Evolutionary conservation across 1,140 invertebrate genomes (phyloP), one percentile per base, ranked within the genome.

Genomic region (Bombyx mandarina): DNA sequence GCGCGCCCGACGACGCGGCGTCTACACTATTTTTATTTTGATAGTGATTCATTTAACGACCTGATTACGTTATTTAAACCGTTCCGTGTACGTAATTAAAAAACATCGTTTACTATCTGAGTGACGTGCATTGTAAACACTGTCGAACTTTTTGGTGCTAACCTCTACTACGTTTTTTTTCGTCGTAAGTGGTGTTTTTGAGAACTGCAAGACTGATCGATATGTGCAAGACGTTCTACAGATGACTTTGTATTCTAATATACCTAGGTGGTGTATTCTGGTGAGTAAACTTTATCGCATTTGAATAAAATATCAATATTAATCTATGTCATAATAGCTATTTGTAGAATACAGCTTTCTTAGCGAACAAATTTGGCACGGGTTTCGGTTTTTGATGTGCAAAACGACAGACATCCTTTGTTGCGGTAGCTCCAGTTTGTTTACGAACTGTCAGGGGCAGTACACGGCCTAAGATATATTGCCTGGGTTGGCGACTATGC

Each of bases 401-500:
- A 70, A 73, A 77, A 66, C 67, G 66, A 58, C 68, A 67, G 57
- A 69, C 52, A 61, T 64, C 69, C 77, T 76, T 82, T 84, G 82
- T 87, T 85, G 82, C 78, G 82, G 84, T 83, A 87, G 82, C 75
- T 82, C 76, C 81, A 82, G 81, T 87, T 87, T 87, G 84, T 87
- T 87, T 87, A 87, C 84, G 81, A 87, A 86, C 81, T 87, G 84
- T 87, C 84, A 87, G 82, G 81, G 81, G 66, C 82, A 87, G 81
- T 84, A 84, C 76, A 87, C 84, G 79, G 81, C 81, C 77, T 82
- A 87, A 87, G 84, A 87, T 87, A 87, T 87, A 87, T 87, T 86
- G 84, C 82, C 82, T 82, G 81, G 82, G 84, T 82, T 85, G 84
- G 84, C 82, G 84, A 87, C 84, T 87, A 86, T 87, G 84, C 84